Conservation (phyloP, 2,797 vertebrate genomes). For the Periophthalmus magnuspinnatus region DNA sequence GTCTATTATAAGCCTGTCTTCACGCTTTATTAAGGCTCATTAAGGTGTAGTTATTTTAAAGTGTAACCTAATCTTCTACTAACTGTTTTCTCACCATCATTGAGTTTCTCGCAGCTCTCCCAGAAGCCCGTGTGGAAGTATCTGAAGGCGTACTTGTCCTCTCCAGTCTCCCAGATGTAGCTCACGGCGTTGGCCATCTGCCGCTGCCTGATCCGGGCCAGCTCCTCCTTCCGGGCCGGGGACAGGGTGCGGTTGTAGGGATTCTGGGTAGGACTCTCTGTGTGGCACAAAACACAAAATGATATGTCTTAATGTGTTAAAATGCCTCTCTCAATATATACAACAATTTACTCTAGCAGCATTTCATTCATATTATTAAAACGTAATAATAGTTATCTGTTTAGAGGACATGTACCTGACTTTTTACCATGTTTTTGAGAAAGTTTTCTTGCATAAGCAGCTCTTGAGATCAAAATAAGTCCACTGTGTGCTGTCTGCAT, state of each 20-base stretch:
- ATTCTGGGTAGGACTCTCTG: conserved; percentile 78
- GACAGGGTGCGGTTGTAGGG: conserved; percentile 73
- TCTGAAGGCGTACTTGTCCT: conserved; percentile 84
- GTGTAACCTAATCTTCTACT: not conserved
- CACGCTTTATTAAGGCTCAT: too few species aligned
- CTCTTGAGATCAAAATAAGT: too few species aligned
- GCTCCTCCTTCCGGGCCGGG: conserved; percentile 72
- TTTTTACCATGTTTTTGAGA: too few species aligned
- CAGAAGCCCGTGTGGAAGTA: conserved; percentile 89
- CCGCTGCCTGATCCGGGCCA: conserved; percentile 72
- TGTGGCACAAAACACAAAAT: conserved; percentile 1
- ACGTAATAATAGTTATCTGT: too few species aligned
- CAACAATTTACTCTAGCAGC: not conserved
- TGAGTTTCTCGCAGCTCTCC: conserved; percentile 85
- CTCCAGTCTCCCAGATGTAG: conserved; percentile 88
- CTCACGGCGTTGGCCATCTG: conserved; percentile 81
- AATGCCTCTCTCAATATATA: not conserved
- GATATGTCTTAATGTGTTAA: not conserved
- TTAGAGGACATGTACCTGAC: too few species aligned
- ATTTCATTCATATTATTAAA: not conserved
- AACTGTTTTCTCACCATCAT: conserved; percentile 71
- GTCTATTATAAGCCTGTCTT: too few species aligned
- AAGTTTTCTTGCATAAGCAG: too few species aligned
- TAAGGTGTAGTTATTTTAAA: too few species aligned
- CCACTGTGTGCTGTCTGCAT: too few species aligned